Evolutionary conservation across 2,888 invertebrate species (phyloP).

Genomic region (Phragmatobia fuliginosa): DNA sequence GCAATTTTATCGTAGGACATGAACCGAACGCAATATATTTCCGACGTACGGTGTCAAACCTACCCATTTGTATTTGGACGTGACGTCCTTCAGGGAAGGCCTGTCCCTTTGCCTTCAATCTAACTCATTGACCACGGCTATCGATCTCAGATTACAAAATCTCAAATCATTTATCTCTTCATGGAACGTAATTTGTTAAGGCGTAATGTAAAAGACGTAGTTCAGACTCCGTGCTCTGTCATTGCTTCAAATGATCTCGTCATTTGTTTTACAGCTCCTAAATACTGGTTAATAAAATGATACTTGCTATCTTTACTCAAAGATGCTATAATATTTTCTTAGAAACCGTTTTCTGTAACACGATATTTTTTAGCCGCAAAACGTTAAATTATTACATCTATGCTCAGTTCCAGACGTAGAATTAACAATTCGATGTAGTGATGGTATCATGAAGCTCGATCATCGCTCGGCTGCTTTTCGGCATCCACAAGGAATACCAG

Average conservation of each 20-base stretch:
- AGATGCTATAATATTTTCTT: background rate
- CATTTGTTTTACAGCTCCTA: conserved; percentile 45
- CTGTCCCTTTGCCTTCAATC: conserved; percentile 47
- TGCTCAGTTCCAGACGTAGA: conserved; percentile 61
- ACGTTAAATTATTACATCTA: conserved; percentile 68
- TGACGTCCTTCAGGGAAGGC: conserved; percentile 38
- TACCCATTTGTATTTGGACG: conserved; percentile 23
- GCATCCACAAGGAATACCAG: conserved; percentile 57
- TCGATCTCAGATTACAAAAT: conserved; percentile 64
- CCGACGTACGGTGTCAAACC: conserved; percentile 19
- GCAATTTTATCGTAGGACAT: background rate
- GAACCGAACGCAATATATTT: conserved; percentile 15
- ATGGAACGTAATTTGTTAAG: conserved; percentile 65
- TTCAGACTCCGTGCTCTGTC: conserved; percentile 47
- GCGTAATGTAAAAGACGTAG: conserved; percentile 46
- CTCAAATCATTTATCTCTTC: conserved; percentile 62
- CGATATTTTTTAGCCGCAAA: conserved; percentile 26
- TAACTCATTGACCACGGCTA: conserved; percentile 49
- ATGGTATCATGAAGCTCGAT: conserved; percentile 68
- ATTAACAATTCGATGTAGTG: conserved; percentile 80
- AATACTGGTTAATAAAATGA: conserved; percentile 29
- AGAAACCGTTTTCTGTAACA: background rate
- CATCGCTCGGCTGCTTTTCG: conserved; percentile 62
- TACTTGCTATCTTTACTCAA: background rate
- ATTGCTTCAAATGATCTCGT: conserved; percentile 48